Base-by-base conservation (phyloP, 2,888 invertebrate genomes). In the Rhimphoctona megacephalus region DNA sequence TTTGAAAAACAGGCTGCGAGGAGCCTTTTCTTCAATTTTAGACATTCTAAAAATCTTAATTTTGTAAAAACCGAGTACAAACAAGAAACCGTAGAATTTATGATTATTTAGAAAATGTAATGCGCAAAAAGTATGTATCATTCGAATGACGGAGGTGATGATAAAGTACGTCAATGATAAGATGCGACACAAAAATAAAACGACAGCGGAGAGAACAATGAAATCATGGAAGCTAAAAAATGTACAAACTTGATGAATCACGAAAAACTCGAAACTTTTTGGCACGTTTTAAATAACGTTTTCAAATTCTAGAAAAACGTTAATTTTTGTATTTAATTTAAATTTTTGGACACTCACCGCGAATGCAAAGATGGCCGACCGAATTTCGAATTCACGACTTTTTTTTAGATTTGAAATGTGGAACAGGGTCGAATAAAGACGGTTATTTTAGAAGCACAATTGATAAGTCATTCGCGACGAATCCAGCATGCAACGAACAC, bases 121-220 rank as follows among this genome's bases (percentile, higher is more conserved):
- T 30, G 39, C 22, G 67, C 22, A 22, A 39, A 67, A 67, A 36
- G 36, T 11, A 11, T 54, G 19, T 19, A 8, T 52, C 36, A 36
- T 33, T 22, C 43, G 69, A 25, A 25, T 69, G 46, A 72, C 33
- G 52, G 11, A 52, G 22, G 19, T 54, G 22, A 36, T 30, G n/a
- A 73, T 54, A n/a, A 73, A 52, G 54, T 49, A 25, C 39, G 46
- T 69, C 25, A 14, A 25, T 69, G 46, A 46, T 69, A 46, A 43
- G 39, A n/a, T 39, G 25, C 6, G 39, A 69, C 7, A 39, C n/a
- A 39, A 25, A 54, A 52, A 36, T 1, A 22, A 22, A 2, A 54
- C 5, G n/a, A n/a, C 22, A 52, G n/a, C 19, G 57, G 11, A 19
- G 57, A 43, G 74, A 74, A 74, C 73, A 73, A 73, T 57, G 73